These are phyloP conservation scores for Patagioenas fasciata DNA, from an alignment of 2,113 vertebrate genomes.

Conservation along the genomic window DNA sequence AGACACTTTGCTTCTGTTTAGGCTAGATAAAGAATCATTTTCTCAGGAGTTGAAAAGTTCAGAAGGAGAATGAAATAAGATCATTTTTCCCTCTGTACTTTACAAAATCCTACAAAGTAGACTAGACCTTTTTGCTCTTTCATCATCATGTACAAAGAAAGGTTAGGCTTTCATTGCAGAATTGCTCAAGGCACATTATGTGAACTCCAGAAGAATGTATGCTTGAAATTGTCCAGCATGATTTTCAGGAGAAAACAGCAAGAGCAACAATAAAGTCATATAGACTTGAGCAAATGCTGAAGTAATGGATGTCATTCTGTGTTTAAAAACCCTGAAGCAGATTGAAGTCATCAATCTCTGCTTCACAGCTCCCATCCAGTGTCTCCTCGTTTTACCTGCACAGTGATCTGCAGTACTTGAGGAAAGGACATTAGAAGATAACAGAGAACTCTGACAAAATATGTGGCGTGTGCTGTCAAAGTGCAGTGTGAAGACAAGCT, in stretches of 20 bases:
- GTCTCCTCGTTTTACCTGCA: background rate
- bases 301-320: background rate
- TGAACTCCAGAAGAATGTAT: background rate
- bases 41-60: slow-evolving; percentile 11
- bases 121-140: background rate
- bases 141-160: background rate
- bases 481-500: background rate
- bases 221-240: background rate
- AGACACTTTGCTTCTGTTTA: background rate
- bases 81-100: background rate
- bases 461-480: background rate
- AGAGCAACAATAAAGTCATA: slow-evolving; percentile 5
- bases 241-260: slow-evolving; percentile 20
- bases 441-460: background rate
- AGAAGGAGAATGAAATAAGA: slow-evolving; percentile 10
- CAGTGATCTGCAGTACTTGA: background rate
- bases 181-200: background rate
- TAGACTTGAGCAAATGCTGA: background rate
- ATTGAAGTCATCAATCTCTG: background rate
- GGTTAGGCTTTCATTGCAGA: background rate
- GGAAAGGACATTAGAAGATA: background rate
- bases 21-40: background rate
- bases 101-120: background rate
- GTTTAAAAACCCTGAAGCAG: background rate
- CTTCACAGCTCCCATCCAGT: background rate